Percentiles rank a stretch among this genome's conserved stretches.
Evolutionary conservation across 1,140 invertebrate genomes (phyloP).

Genomic region (Trichonephila clavipes): DNA sequence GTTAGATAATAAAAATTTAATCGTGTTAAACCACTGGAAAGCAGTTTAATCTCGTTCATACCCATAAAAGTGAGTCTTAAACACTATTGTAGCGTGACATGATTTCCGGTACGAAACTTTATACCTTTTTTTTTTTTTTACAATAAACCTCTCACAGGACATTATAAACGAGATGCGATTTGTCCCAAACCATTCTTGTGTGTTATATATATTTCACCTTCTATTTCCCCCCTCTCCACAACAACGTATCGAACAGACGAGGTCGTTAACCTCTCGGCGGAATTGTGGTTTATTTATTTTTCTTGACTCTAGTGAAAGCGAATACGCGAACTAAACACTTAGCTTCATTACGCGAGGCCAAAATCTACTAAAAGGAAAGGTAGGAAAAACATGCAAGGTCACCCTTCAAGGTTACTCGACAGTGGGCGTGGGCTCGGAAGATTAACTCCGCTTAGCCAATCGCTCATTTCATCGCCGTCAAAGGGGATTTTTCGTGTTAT

Average conservation of each 20-base stretch:
- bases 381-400: neutral
- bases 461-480: constrained; percentile 20
- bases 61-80: too few species aligned
- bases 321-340: neutral
- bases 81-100: too few species aligned
- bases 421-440: constrained; percentile 2
- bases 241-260: neutral
- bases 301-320: neutral
- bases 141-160: too few species aligned
- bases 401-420: constrained; percentile 7
- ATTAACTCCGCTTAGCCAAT: constrained; percentile 13
- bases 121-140: too few species aligned
- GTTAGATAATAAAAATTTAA: too few species aligned
- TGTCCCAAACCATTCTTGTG: too few species aligned
- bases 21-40: too few species aligned
- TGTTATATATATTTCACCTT: too few species aligned
- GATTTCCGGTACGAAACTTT: too few species aligned
- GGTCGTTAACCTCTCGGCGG: neutral
- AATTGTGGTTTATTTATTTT: constrained; percentile 7
- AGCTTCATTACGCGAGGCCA: too few species aligned
- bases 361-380: neutral
- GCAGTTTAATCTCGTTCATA: too few species aligned
- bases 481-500: constrained; percentile 14
- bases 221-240: neutral
- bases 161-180: too few species aligned